Conservation (phyloP, 2,797 vertebrate species). For the Neosilurus hyrtlii region DNA sequence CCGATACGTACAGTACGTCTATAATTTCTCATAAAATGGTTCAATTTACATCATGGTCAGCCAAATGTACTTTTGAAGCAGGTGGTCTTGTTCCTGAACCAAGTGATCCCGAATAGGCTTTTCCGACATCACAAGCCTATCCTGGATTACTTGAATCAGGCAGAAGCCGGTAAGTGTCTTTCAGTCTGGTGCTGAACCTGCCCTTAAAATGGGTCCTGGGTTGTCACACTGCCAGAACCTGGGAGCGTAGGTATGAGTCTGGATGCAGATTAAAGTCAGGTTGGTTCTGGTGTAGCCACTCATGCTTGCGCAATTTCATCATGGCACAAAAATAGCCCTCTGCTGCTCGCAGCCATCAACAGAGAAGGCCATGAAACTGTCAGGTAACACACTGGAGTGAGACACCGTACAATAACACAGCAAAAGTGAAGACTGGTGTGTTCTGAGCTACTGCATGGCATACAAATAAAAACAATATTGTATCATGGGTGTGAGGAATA, state of each 20-base stretch:
- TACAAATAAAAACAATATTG: slow-evolving; percentile 8
- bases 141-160: slow-evolving; percentile 99
- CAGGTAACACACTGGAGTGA: slow-evolving; percentile 48
- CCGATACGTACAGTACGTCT: slow-evolving; percentile 34
- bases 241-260: slow-evolving; percentile 49
- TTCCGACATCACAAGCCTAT: slow-evolving; percentile 89
- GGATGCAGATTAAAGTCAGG: slow-evolving; percentile 67
- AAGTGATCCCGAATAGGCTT: slow-evolving; percentile 97
- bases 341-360: slow-evolving; percentile 72
- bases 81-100: slow-evolving; percentile 81
- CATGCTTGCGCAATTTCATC: slow-evolving; percentile 67
- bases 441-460: slow-evolving; percentile 1
- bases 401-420: slow-evolving; percentile 43
- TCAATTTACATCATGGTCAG: slow-evolving; percentile 46
- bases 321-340: slow-evolving; percentile 74
- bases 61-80: slow-evolving; percentile 56
- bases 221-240: slow-evolving; percentile 39
- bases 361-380: slow-evolving; percentile 61
- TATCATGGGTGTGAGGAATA: not conserved
- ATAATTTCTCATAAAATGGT: slow-evolving; percentile 46
- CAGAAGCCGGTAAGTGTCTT: slow-evolving; percentile 67
- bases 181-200: slow-evolving; percentile 50
- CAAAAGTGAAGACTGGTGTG: slow-evolving; percentile 18
- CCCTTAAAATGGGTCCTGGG: slow-evolving; percentile 57
- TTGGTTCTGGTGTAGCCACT: slow-evolving; percentile 72